Conservation (phyloP, 2,797 vertebrate genomes). For the Sebastes variabilis region DNA sequence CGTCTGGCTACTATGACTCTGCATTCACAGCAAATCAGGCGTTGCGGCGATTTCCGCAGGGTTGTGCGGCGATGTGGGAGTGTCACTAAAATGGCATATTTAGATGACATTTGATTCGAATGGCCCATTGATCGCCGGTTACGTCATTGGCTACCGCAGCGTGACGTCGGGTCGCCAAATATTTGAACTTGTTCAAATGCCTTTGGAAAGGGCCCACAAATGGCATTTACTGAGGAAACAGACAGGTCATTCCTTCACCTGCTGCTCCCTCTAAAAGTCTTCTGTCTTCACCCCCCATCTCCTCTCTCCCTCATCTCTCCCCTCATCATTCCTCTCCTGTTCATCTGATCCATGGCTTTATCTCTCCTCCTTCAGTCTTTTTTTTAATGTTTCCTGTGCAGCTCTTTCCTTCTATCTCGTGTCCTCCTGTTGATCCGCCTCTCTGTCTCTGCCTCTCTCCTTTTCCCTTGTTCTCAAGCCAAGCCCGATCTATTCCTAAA, state of each 20-base stretch:
- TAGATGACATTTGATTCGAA: too few relatives aligned
- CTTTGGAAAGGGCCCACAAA: neutral
- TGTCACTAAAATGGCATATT: too few relatives aligned
- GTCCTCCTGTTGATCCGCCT: neutral
- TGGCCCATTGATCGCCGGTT: too few relatives aligned
- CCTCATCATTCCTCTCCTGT: neutral
- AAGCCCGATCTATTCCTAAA: constrained; percentile 30
- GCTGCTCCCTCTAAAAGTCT: neutral
- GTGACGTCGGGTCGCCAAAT: neutral
- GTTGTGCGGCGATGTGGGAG: too few relatives aligned
- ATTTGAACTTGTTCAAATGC: neutral
- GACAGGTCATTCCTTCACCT: neutral
- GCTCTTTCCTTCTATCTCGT: neutral
- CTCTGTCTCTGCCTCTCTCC: neutral
- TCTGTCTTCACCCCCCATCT: neutral
- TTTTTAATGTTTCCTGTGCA: neutral
- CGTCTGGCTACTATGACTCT: too few relatives aligned
- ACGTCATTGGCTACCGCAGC: too few relatives aligned
- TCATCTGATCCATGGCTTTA: constrained; percentile 7
- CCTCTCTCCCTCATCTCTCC: neutral
- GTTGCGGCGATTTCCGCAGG: too few relatives aligned
- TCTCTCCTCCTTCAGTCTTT: neutral
- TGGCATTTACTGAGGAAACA: neutral
- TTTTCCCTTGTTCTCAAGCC: neutral
- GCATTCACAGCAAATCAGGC: too few relatives aligned